A percentile compares a stretch with the other conserved stretches of the same genome.
Conservation (phyloP, 2,797 vertebrate species). For the Macrochelys suwanniensis region DNA sequence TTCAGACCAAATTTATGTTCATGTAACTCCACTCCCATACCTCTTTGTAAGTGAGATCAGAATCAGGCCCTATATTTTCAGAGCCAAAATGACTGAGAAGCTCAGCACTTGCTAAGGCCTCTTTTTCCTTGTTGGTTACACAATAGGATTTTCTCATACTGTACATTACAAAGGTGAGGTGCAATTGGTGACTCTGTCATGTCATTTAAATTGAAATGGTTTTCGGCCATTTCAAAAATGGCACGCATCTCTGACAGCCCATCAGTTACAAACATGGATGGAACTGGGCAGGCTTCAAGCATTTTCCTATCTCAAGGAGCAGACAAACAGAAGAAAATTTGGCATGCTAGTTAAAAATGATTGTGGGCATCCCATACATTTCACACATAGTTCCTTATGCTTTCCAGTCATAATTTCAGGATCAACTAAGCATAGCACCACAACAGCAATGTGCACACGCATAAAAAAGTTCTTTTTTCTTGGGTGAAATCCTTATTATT, state of each 20-base stretch:
- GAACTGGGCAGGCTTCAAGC: not conserved
- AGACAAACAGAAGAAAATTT: not conserved
- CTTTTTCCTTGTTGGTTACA: accelerated
- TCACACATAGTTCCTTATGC: not conserved
- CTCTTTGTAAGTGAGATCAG: not conserved
- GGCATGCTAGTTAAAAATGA: not conserved
- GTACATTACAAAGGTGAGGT: not conserved
- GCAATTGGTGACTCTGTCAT: not conserved
- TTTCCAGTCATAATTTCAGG: not conserved
- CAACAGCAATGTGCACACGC: not conserved
- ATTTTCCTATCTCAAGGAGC: not conserved
- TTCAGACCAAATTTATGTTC: not conserved
- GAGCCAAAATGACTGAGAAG: not conserved
- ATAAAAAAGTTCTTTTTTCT: not conserved
- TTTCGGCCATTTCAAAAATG: not conserved
- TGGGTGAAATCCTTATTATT: not conserved
- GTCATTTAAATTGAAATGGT: not conserved
- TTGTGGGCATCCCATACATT: not conserved
- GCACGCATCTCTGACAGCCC: not conserved
- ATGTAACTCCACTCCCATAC: not conserved
- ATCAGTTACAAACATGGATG: not conserved
- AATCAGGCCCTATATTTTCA: not conserved
- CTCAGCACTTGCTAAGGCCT: not conserved
- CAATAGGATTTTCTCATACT: not conserved
- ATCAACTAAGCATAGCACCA: not conserved